A percentile compares a stretch with the other conserved stretches of the same genome.
These are phyloP conservation scores for Listrodromus nycthemerus DNA, from an alignment of 2,888 invertebrate species.

Conservation along the genomic window DNA sequence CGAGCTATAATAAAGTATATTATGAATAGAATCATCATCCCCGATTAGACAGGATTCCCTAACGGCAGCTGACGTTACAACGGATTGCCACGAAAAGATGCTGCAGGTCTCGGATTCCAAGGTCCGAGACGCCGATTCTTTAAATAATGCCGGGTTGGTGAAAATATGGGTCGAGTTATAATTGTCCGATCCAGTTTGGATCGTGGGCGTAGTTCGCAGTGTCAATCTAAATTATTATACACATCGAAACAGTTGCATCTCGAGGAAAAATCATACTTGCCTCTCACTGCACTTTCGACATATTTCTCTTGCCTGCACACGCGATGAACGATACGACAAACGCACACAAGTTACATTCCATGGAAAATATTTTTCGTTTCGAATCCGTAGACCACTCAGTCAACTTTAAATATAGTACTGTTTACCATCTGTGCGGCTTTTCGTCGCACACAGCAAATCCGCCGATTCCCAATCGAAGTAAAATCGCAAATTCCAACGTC, in stretches of 20 bases:
- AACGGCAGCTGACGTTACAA: conserved; percentile 1
- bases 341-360: conserved; percentile 12
- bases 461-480: conserved; percentile 18
- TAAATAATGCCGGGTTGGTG: conserved; percentile 70
- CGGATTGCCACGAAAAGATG: conserved; percentile 45
- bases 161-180: conserved; percentile 79
- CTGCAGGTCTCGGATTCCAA: conserved; percentile 54
- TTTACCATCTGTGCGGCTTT: conserved; percentile 59
- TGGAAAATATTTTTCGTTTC: conserved; percentile 46
- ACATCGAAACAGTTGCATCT: neutral
- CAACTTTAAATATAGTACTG: conserved; percentile 67
- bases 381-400: conserved; percentile 49
- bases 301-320: neutral
- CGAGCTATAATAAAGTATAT: conserved; percentile 4
- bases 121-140: conserved; percentile 65
- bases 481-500: conserved; percentile 4
- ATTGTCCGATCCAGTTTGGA: conserved; percentile 76
- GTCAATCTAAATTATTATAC: conserved; percentile 56
- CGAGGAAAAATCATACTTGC: neutral
- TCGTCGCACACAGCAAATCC: conserved; percentile 12
- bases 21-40: conserved; percentile 35
- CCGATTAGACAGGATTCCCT: conserved; percentile 18
- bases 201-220: conserved; percentile 60
- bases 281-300: neutral
- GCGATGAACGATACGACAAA: neutral